Conservation (phyloP, 2,797 vertebrate species). For the Tamandua tetradactyla region DNA sequence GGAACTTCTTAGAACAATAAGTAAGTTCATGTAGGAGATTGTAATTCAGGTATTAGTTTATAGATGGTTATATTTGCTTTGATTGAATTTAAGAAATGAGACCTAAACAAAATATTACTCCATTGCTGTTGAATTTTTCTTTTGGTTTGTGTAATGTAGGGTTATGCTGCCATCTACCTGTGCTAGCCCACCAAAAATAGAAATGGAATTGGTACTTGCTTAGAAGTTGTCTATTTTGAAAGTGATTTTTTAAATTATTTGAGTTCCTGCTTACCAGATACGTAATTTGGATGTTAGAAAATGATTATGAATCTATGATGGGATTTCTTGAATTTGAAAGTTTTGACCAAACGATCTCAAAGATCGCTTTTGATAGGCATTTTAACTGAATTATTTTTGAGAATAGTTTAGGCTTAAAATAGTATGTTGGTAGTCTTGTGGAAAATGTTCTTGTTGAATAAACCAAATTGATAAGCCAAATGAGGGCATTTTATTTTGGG, state of each 20-base stretch:
- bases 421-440: background rate
- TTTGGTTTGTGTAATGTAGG: background rate
- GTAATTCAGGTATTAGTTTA: background rate
- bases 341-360: background rate
- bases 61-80: background rate
- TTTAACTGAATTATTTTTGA: constrained; percentile 25
- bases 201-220: constrained; percentile 35
- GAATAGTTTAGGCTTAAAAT: constrained; percentile 8
- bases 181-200: background rate
- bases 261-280: background rate
- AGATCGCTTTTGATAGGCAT: background rate
- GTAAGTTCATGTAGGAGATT: background rate
- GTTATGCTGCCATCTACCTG: constrained; percentile 83
- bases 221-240: background rate
- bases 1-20: background rate
- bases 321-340: background rate
- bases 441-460: background rate
- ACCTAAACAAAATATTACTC: background rate
- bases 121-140: background rate
- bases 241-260: background rate
- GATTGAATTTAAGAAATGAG: background rate
- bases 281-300: background rate
- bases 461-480: background rate
- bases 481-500: background rate
- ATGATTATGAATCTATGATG: background rate